Percentiles rank a stretch among this genome's conserved stretches.
Evolutionary conservation across 1,140 invertebrate species (phyloP).

Genomic region (Archegozetes longisetosus): DNA sequence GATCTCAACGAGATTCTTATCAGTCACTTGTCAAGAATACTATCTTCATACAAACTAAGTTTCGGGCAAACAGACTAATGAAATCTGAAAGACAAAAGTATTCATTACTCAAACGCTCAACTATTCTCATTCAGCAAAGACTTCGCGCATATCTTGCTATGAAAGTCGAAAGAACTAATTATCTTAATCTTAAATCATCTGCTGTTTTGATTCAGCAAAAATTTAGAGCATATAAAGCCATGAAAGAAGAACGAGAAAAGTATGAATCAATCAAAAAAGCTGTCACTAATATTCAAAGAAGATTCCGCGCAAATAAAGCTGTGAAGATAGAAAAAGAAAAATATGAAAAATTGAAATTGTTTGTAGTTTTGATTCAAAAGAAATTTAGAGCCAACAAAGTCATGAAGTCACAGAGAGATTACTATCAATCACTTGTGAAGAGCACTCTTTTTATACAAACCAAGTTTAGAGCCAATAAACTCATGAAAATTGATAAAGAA

Average conservation of each 20-base stretch:
- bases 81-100: background rate
- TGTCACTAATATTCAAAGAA: background rate
- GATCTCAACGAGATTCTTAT: background rate
- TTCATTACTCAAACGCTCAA: background rate
- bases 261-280: background rate
- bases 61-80: slow-evolving; percentile 5
- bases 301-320: background rate
- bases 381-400: slow-evolving; percentile 1
- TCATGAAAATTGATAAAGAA: background rate
- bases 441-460: background rate
- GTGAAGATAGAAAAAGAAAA: background rate
- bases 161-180: background rate
- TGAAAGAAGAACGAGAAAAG: background rate
- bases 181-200: background rate
- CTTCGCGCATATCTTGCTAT: background rate
- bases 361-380: background rate
- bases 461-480: background rate
- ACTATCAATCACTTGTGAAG: background rate
- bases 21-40: background rate
- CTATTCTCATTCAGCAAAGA: background rate
- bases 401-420: background rate
- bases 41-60: background rate
- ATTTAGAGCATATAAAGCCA: background rate
- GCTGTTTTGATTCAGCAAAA: background rate
- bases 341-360: background rate